Base-by-base conservation (phyloP, 1,140 invertebrate species). In the Muscidifurax raptorellus region DNA sequence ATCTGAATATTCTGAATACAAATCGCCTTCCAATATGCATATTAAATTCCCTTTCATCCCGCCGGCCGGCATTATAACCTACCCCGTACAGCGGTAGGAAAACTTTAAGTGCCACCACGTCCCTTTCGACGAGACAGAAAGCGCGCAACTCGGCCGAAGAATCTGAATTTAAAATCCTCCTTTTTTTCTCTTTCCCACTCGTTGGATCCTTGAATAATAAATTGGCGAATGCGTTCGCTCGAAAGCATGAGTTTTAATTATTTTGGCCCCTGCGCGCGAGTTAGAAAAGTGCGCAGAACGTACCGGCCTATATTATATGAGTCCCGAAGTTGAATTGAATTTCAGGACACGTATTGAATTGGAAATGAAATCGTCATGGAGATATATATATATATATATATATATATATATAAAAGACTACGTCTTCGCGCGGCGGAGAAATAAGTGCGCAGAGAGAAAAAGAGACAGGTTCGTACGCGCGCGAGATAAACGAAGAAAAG, bases 321-420 rank as follows among this genome's bases (percentile, higher is more conserved):
- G 66, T 12, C 36, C 67, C 36, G 25, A 47, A 75, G 71, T 86
- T 64, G 59, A 86, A 82, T 86, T 67, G 75, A 74, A 78, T 83
- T 85, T 66, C 71, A 77, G 79, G 32, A 32, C 81, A 86, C 77
- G 85, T 86, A 88, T 89, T 88, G 87, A 89, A 90, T 90, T 90
- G 89, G 69, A 89, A 90, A 90, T 89, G 85, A 88, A 89, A 89
- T 88, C 83, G 52, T 67, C 32, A 66, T 22, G n/a, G 36, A n/a
- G 40, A n/a, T n/a, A n/a, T n/a, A n/a, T n/a, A n/a, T n/a, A n/a
- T n/a, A n/a, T n/a, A n/a, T n/a, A n/a, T n/a, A n/a, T n/a, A n/a
- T n/a, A n/a, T n/a, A n/a, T n/a, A n/a, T n/a, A n/a, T n/a, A n/a
- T 13, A 69, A 12, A 12, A 22, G 2, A 30, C 74, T 1, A 13